Conservation (phyloP, 2,113 vertebrate species). For the Proteles cristata region DNA sequence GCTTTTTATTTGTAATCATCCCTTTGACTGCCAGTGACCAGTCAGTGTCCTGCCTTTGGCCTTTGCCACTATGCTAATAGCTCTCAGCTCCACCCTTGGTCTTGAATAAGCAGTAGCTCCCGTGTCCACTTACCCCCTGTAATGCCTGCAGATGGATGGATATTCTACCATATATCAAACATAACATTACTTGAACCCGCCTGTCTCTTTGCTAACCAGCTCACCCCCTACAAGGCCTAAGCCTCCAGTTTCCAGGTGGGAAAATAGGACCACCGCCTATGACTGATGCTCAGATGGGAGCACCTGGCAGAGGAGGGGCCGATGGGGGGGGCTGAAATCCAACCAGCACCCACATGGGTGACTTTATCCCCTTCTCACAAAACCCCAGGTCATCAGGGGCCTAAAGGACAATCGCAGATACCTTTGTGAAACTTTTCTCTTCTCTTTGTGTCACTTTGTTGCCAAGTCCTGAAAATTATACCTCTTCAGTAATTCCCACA, state of each 20-base stretch:
- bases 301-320: neutral
- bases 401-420: neutral
- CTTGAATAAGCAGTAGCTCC: neutral
- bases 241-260: neutral
- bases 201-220: neutral
- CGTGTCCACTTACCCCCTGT: neutral
- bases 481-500: neutral
- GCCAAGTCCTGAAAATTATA: neutral
- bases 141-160: neutral
- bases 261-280: accelerated
- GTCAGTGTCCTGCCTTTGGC: neutral
- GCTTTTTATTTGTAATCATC: neutral
- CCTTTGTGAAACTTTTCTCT: neutral
- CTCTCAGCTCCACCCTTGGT: neutral
- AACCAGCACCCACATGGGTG: neutral
- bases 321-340: no score
- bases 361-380: neutral
- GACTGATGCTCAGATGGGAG: no score
- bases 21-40: neutral
- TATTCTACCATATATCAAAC: neutral
- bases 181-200: neutral
- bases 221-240: no score
- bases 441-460: neutral
- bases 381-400: neutral
- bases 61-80: neutral